Evolutionary conservation across 2,113 vertebrate genomes (phyloP).

Genomic region (Cichladusa arquata): DNA sequence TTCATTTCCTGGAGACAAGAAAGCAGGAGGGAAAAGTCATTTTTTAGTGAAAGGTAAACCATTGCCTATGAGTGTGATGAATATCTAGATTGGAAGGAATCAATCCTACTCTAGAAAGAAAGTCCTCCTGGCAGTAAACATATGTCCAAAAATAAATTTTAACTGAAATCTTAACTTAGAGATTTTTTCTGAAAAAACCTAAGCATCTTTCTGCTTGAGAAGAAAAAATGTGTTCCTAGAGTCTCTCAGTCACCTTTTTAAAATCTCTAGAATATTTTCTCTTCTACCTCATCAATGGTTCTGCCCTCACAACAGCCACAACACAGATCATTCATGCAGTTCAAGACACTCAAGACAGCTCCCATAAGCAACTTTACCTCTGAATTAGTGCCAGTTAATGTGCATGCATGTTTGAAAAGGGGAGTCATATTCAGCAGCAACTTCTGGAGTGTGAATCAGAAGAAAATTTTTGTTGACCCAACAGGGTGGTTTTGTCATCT

Average conservation of each 20-base stretch:
- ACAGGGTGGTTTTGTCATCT: slow-evolving; percentile 3
- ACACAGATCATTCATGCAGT: background rate
- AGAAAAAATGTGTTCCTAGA: background rate
- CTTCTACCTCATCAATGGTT: background rate
- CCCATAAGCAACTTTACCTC: background rate
- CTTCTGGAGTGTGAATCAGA: slow-evolving; percentile 17
- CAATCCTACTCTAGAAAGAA: background rate
- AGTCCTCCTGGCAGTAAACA: background rate
- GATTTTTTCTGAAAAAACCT: background rate
- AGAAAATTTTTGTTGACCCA: slow-evolving; percentile 8
- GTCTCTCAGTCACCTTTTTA: background rate
- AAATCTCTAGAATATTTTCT: background rate
- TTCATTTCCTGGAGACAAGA: background rate
- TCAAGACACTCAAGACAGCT: background rate
- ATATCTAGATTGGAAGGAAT: background rate
- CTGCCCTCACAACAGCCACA: background rate
- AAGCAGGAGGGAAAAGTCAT: background rate
- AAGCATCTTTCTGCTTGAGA: background rate
- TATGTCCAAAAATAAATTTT: background rate
- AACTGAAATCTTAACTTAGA: background rate
- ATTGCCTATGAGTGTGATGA: background rate
- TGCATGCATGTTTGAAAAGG: background rate
- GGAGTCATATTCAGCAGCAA: slow-evolving; percentile 25
- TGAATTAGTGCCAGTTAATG: slow-evolving; percentile 37
- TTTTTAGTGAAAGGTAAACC: background rate